Conservation (phyloP, 2,797 vertebrate species). For the Acridotheres tristis region DNA sequence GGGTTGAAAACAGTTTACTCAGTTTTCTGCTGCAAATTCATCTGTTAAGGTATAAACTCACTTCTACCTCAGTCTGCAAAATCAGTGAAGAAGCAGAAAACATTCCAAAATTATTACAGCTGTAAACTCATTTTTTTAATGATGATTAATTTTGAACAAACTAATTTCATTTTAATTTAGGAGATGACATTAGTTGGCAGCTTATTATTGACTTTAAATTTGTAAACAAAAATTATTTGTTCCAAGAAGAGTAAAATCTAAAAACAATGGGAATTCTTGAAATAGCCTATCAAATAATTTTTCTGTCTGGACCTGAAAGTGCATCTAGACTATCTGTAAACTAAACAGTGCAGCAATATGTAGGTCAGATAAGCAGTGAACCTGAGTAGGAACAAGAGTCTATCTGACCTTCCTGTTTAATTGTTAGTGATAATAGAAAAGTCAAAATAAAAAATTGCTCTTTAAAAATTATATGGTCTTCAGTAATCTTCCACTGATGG, state of each 20-base stretch:
- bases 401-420: not conserved
- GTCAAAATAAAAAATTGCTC: not conserved
- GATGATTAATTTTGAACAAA: not conserved
- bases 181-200: not conserved
- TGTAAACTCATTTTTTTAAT: not conserved
- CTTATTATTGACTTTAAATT: not conserved
- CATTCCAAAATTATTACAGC: not conserved
- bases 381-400: not conserved
- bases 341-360: not conserved
- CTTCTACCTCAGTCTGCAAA: not conserved
- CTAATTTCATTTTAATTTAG: not conserved
- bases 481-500: not conserved
- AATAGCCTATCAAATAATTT: not conserved
- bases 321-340: not conserved
- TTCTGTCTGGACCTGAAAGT: not conserved
- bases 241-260: not conserved
- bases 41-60: not conserved
- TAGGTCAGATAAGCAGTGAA: not conserved
- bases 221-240: not conserved
- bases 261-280: not conserved
- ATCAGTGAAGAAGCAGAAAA: conserved; percentile 25
- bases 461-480: not conserved
- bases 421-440: not conserved
- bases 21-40: not conserved
- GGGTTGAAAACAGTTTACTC: not conserved